A percentile compares a stretch with the other conserved stretches of the same genome.
These are phyloP conservation scores for Polydesmus complanatus DNA, from an alignment of 2,888 invertebrate genomes.

Conservation along the genomic window DNA sequence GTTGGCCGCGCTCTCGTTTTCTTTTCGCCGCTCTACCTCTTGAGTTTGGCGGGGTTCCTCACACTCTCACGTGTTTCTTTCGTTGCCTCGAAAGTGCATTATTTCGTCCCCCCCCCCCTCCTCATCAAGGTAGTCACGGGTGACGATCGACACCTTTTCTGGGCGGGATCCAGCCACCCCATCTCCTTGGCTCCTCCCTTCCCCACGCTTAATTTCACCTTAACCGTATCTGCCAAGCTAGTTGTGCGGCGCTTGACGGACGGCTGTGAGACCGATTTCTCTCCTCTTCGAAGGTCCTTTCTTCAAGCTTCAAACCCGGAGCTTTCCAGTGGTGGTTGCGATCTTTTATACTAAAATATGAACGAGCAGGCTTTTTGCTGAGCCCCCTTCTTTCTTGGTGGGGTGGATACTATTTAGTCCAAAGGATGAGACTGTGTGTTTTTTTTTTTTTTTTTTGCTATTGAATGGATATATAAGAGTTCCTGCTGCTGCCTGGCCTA, in stretches of 20 bases:
- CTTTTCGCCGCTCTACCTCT: not conserved
- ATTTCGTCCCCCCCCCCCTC: too few species aligned
- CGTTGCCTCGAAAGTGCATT: too few species aligned
- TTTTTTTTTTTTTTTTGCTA: not conserved
- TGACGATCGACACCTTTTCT: not conserved
- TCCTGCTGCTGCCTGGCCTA: too few species aligned
- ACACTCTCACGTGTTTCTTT: too few species aligned
- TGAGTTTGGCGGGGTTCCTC: too few species aligned
- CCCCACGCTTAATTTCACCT: not conserved
- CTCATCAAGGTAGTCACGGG: not conserved
- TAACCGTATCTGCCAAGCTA: not conserved
- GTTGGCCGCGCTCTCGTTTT: not conserved
- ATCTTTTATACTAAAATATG: not conserved
- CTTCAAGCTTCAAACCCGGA: too few species aligned
- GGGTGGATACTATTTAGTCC: too few species aligned
- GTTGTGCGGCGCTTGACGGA: not conserved
- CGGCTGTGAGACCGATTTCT: not conserved
- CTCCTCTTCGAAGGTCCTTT: not conserved
- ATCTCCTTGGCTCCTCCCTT: not conserved
- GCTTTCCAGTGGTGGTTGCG: not conserved
- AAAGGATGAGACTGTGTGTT: too few species aligned
- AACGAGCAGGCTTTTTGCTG: not conserved
- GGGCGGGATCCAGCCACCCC: not conserved
- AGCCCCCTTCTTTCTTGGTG: not conserved
- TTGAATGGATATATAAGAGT: not conserved